Evolutionary conservation across 2,797 vertebrate genomes (phyloP), one percentile per base, ranked within the genome.

Genomic region (Acropternis orthonyx): DNA sequence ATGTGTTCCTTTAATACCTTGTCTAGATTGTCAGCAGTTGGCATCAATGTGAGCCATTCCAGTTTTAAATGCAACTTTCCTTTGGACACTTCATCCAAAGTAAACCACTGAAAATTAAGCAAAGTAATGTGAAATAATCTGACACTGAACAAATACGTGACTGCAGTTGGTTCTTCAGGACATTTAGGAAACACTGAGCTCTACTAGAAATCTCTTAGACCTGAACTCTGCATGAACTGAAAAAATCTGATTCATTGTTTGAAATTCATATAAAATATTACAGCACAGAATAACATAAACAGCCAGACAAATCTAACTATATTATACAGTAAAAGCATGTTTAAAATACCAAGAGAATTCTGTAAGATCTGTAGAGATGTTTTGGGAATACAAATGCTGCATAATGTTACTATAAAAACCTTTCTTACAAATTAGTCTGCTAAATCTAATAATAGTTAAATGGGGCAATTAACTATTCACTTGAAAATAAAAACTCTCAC

Each of bases 31-130:
- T 99, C 98, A 14, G 98, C 97, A 10, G 98, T 97, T 46, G 98
- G 79, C 95, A 98, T 96, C 93, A 98, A 98, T 65, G 98, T 98
- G 43, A 99, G 97, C 98, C 98, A 99, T 96, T 99, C 99, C 62
- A 99, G 97, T 82, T 97, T 99, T 92, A 99, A 97, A 93, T 99
- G 99, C 23, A 99, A 96, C 96, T 99, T 99, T 84, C 99, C 99
- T 48, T 97, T 97, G 23, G 97, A 67, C 55, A 98, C 99, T 9
- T 99, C 98, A 10, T 99, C 98, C 97, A 99, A 87, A 24, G 85
- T 54, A 85, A 99, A 99, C 99, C 99, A 99, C 99, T 99, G 58
- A 32, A 97, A 96, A 71, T 88, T 43, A 96, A 96, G 56, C 37
- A 63, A 84, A 93, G 30, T 36, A n/a, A 81, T 5, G 11, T 85